phyloP scores from a whole-genome alignment of 2,797 vertebrate genomes.

The Protonibea diacanthus region DNA sequence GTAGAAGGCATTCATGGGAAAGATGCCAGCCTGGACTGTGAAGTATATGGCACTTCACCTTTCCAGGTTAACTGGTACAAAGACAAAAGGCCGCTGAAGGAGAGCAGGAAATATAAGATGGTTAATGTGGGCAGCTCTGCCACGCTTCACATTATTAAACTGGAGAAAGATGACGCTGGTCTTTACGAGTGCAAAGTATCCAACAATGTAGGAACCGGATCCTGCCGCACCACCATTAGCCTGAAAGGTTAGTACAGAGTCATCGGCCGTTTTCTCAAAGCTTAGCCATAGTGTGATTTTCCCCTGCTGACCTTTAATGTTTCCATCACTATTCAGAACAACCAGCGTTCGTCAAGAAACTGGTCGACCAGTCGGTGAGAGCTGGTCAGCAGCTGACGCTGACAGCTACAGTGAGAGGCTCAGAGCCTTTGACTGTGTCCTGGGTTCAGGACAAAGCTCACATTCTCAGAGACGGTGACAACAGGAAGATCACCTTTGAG shows the following conservation, averaged over 20 bases:
- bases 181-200: slow-evolving; percentile 92
- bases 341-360: slow-evolving; percentile 91
- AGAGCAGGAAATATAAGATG: slow-evolving; percentile 93
- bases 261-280: slow-evolving; percentile 1
- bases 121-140: slow-evolving; percentile 89
- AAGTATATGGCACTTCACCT: slow-evolving; percentile 92
- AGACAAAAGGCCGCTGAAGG: slow-evolving; percentile 93
- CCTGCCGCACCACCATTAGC: slow-evolving; percentile 85
- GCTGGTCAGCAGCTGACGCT: slow-evolving; percentile 85
- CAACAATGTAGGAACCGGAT: slow-evolving; percentile 90
- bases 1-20: slow-evolving; percentile 90
- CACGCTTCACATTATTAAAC: slow-evolving; percentile 89
- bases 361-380: slow-evolving; percentile 87
- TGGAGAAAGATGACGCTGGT: slow-evolving; percentile 91
- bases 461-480: slow-evolving; percentile 88
- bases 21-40: slow-evolving; percentile 93
- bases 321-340: slow-evolving; percentile 84
- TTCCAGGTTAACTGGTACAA: slow-evolving; percentile 96
- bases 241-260: slow-evolving; percentile 90
- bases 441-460: slow-evolving; percentile 95
- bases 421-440: slow-evolving; percentile 89
- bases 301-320: slow-evolving; percentile 38
- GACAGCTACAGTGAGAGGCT: slow-evolving; percentile 89
- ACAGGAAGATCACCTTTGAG: slow-evolving; percentile 90
- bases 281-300: neutral